These are phyloP conservation scores for Parauchenoglanis ngamensis DNA, from an alignment of 2,797 vertebrate genomes.

Conservation along the genomic window DNA sequence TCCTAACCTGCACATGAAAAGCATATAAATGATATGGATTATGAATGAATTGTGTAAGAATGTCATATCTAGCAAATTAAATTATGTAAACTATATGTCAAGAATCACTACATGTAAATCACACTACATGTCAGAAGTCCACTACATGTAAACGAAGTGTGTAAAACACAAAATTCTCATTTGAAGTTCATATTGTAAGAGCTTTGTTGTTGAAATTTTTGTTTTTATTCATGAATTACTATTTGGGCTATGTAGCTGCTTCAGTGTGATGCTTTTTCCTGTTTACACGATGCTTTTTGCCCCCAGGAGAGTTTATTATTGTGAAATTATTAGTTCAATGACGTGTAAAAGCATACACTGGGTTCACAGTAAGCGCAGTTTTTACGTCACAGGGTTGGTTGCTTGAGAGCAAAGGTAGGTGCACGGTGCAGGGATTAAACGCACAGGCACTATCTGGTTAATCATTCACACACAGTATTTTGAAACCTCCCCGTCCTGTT, in stretches of 20 bases:
- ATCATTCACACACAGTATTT: slow-evolving; percentile 49
- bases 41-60: neutral
- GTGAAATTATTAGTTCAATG: neutral
- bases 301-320: neutral
- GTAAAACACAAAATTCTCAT: neutral
- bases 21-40: neutral
- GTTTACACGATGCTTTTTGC: neutral
- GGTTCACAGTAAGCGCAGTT: neutral
- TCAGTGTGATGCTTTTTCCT: neutral
- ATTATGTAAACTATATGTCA: neutral
- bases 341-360: neutral
- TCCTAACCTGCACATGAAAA: neutral
- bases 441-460: slow-evolving; percentile 35
- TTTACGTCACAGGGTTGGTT: neutral
- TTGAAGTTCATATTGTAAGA: neutral
- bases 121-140: neutral
- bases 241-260: neutral
- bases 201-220: neutral
- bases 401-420: slow-evolving; percentile 42
- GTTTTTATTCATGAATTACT: neutral
- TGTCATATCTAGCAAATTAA: neutral
- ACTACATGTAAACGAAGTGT: neutral
- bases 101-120: neutral
- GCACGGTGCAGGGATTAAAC: neutral
- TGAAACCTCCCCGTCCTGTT: slow-evolving; percentile 4